phyloP scores from a whole-genome alignment of 2,797 vertebrate genomes.

The Chaetophractus vellerosus region DNA sequence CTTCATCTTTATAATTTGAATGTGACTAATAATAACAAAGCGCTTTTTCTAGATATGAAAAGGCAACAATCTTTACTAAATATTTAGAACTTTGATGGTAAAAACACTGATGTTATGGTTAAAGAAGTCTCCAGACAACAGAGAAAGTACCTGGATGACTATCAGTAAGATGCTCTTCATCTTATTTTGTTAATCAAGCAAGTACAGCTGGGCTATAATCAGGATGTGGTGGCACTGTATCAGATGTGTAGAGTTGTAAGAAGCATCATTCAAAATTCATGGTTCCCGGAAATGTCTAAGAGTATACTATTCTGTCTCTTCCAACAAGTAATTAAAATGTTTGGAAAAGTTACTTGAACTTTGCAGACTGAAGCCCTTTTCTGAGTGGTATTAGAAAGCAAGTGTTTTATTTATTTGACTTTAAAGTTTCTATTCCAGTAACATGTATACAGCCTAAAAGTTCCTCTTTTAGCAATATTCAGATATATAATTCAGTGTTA shows the following conservation, averaged over 20 bases:
- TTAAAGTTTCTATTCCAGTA: too few species aligned
- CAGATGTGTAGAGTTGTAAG: neutral
- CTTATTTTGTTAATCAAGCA: neutral
- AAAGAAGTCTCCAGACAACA: neutral
- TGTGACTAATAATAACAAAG: neutral
- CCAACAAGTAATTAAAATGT: neutral
- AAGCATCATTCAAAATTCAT: constrained; percentile 1
- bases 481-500: too few species aligned
- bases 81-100: neutral
- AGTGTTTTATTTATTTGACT: neutral
- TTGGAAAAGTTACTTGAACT: constrained; percentile 13
- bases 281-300: neutral
- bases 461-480: too few species aligned
- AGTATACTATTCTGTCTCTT: neutral
- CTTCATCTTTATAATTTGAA: constrained; percentile 55
- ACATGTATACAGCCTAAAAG: too few species aligned
- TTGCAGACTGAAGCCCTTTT: neutral
- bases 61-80: neutral
- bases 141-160: neutral
- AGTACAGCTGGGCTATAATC: neutral
- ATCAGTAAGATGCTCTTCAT: neutral
- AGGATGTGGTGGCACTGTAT: neutral
- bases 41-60: neutral
- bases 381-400: neutral
- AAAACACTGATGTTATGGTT: neutral